These are phyloP conservation scores for Chaetura pelagica DNA, from an alignment of 2,113 vertebrate genomes.

Conservation along the genomic window DNA sequence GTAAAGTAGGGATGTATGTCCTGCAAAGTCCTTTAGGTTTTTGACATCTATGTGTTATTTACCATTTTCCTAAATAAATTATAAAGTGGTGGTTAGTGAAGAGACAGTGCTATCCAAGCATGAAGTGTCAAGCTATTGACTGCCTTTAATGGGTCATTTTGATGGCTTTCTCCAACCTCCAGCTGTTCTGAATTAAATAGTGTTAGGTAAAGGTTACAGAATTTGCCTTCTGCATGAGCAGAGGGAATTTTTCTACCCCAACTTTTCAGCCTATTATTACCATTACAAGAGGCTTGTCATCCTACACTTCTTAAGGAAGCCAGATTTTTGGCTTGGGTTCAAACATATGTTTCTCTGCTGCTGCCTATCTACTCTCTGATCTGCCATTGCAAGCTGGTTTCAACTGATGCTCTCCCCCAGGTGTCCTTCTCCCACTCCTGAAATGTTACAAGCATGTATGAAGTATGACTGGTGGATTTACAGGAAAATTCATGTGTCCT, in stretches of 20 bases:
- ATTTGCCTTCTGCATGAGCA: conserved; percentile 13
- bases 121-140: background rate
- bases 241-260: conserved; percentile 40
- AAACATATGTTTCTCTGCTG: conserved; percentile 64
- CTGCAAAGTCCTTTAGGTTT: background rate
- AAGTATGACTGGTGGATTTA: background rate
- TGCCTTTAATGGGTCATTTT: conserved; percentile 1
- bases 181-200: conserved; percentile 31
- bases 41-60: background rate
- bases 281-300: conserved; percentile 55
- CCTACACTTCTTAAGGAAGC: conserved; percentile 55
- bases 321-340: conserved; percentile 63
- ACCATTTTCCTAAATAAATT: background rate
- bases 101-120: background rate
- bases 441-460: background rate
- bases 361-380: conserved; percentile 43
- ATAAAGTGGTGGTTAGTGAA: background rate
- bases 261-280: conserved; percentile 48
- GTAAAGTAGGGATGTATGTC: background rate
- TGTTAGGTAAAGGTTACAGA: conserved; percentile 29
- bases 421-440: background rate
- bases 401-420: background rate
- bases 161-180: background rate
- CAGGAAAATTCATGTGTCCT: background rate
- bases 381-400: conserved; percentile 33